A percentile compares a stretch with the other conserved stretches of the same genome.
phyloP scores from a whole-genome alignment of 2,797 vertebrate genomes.

The Otolemur crassicaudatus region DNA sequence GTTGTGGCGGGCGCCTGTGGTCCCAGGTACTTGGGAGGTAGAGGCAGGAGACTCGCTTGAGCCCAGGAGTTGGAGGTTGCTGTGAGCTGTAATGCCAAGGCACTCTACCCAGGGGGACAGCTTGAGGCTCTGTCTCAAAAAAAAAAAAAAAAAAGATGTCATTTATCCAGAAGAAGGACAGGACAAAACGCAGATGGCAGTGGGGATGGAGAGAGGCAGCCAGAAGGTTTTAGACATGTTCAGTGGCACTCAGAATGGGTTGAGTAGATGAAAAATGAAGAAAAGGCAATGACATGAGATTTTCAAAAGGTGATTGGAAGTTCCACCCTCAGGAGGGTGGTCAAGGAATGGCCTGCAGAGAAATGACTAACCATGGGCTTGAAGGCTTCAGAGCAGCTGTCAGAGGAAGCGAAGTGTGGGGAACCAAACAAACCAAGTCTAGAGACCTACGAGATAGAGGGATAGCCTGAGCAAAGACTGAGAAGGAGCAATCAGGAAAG shows the following conservation, averaged over 20 bases:
- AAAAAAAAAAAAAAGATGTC: too few species aligned
- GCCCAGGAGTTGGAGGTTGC: too few species aligned
- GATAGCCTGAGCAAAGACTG: background rate
- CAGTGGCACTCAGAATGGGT: background rate
- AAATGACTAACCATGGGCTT: background rate
- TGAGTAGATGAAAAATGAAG: background rate
- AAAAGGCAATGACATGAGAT: background rate
- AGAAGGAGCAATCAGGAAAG: background rate
- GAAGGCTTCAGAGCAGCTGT: background rate
- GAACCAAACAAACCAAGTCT: background rate
- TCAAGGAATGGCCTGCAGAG: background rate
- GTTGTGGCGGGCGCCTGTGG: too few species aligned
- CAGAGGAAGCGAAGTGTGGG: background rate
- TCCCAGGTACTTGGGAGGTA: too few species aligned
- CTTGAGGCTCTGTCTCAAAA: too few species aligned
- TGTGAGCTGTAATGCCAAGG: too few species aligned
- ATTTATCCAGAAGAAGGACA: background rate
- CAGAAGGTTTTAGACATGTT: background rate
- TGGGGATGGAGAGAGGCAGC: background rate
- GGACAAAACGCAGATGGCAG: background rate
- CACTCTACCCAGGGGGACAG: too few species aligned
- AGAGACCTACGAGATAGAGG: background rate
- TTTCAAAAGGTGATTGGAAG: slow-evolving; percentile 5
- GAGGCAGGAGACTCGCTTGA: too few species aligned
- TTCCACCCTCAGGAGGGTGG: background rate